Evolutionary conservation across 2,113 vertebrate species (phyloP), one percentile per base, ranked within the genome.

Genomic region (Amphiprion ocellaris): DNA sequence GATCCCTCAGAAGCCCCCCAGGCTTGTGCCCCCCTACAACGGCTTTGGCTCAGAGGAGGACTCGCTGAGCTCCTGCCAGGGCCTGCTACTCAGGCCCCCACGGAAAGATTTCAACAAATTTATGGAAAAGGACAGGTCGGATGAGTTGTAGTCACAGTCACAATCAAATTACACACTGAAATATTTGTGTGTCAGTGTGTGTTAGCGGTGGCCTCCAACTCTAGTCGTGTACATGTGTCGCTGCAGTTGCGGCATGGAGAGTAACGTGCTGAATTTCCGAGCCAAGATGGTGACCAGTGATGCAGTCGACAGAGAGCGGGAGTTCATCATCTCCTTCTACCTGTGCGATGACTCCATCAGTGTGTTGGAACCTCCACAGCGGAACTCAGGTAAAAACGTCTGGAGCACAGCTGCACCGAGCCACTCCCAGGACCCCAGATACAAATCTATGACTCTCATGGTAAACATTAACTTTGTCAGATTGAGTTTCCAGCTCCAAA

Each of bases 31-130:
- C 92, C 97, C 96, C 58, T 98, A 98, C 84, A 97, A 87, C 1
- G 96, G 97, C 73, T 98, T 98, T 92, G 96, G 97, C 74, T 96
- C 97, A 5, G 98, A 99, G 92, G 98, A 97, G 87, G 98, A 99
- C 90, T 98, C 97, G 5, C 92, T 98, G 5, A 87, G 89, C 65
- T 96, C 94, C 69, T 99, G 97, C 82, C 84, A 87, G 79, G 39
- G 91, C 46, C 83, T 99, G 53, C 24, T 95, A 74, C 92, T 84
- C 74, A 95, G 96, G 67, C 90, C 93, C 75, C 91, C 89, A 2
- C 86, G 77, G 69, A 96, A 93, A 80, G 94, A 97, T 80, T 94
- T 97, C 68, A 92, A 21, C 62, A 96, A 97, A 69, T 95, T 96
- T 52, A 86, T 97, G 91, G 85, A 95, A 87, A 96, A 96, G 89